phyloP scores from a whole-genome alignment of 2,888 invertebrate species.

The Resseliella maxima region DNA sequence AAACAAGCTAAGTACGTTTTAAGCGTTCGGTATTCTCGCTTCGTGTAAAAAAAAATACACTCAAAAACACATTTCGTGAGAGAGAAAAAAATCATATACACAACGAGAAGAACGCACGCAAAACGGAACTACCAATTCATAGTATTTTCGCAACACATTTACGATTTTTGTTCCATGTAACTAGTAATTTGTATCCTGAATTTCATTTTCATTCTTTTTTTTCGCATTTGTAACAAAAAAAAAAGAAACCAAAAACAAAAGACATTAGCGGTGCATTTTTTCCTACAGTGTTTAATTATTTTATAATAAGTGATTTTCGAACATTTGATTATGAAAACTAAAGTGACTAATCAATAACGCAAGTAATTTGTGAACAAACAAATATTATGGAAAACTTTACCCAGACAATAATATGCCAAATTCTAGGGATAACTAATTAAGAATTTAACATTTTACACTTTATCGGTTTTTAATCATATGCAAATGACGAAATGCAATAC shows the following conservation, averaged over 20 bases:
- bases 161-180: background rate
- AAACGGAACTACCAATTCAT: conserved; percentile 13
- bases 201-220: background rate
- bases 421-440: background rate
- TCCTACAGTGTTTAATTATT: background rate
- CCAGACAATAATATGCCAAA: conserved; percentile 39
- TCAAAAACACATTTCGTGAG: background rate
- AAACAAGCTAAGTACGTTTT: background rate
- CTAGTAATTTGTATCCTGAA: too few relatives aligned
- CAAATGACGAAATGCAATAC: background rate
- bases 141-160: background rate
- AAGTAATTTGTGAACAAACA: background rate
- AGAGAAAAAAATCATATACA: background rate
- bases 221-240: background rate
- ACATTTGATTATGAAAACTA: background rate
- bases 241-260: background rate
- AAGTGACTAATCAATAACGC: background rate
- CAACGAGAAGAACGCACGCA: background rate
- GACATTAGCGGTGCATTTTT: background rate
- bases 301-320: conserved; percentile 17
- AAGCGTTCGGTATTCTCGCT: conserved; percentile 6
- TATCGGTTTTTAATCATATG: background rate
- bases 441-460: background rate
- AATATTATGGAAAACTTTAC: background rate
- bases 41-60: background rate